phyloP scores from a whole-genome alignment of 2,797 vertebrate genomes.

The Brachyalestes nurse region DNA sequence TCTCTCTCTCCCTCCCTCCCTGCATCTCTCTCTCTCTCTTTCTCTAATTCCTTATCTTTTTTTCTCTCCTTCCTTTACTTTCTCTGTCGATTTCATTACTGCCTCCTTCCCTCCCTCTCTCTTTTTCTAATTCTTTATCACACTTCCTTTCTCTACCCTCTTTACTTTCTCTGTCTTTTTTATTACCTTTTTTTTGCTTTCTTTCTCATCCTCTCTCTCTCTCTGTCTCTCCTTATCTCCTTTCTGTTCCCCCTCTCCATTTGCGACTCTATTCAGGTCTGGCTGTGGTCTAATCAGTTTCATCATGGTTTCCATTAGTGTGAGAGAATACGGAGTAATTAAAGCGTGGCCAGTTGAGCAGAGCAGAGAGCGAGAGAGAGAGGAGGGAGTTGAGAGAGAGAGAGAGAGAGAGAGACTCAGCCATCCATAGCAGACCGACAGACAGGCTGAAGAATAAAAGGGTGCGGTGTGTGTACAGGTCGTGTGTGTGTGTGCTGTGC shows the following conservation, averaged over 20 bases:
- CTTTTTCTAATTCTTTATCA: too few species aligned
- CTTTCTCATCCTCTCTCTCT: slow-evolving; percentile 47
- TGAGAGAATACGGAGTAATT: slow-evolving; percentile 84
- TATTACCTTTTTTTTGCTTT: slow-evolving; percentile 40
- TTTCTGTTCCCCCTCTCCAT: slow-evolving; percentile 47
- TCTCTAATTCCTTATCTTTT: neutral
- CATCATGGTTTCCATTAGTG: slow-evolving; percentile 83
- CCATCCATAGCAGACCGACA: slow-evolving; percentile 54
- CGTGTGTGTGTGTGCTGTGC: neutral
- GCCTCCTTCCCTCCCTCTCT: neutral
- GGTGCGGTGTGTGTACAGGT: slow-evolving; percentile 40
- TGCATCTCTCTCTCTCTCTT: slow-evolving; percentile 3
- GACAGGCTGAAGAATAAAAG: slow-evolving; percentile 60
- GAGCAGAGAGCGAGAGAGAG: slow-evolving; percentile 68
- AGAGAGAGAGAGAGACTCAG: slow-evolving; percentile 58
- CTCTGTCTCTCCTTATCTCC: slow-evolving; percentile 52
- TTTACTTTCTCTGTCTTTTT: slow-evolving; percentile 32
- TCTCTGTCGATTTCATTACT: neutral
- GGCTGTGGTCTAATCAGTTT: slow-evolving; percentile 79
- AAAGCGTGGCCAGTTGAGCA: slow-evolving; percentile 74
- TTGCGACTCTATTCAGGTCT: slow-evolving; percentile 54
- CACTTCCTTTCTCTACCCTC: slow-evolving; percentile 16
- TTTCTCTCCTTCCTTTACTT: neutral
- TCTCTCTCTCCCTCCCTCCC: slow-evolving; percentile 39
- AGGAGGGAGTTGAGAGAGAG: slow-evolving; percentile 58